phyloP scores from a whole-genome alignment of 2,888 invertebrate genomes.

The Eudasyphora cyanicolor region DNA sequence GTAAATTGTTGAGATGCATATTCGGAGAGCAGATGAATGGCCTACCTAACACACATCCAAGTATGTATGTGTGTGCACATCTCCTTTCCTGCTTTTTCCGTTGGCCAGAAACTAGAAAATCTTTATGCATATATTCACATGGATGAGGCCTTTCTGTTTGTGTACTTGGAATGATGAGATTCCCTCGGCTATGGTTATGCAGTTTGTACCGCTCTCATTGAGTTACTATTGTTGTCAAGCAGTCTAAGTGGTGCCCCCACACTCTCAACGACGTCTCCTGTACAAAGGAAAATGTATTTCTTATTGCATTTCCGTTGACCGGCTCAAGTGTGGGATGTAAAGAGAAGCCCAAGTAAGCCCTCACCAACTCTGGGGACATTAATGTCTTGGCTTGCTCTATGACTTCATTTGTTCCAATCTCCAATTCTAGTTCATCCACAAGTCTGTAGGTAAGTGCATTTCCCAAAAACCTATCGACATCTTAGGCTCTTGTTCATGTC shows the following conservation, averaged over 20 bases:
- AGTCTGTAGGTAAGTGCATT: not conserved
- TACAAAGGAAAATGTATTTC: not conserved
- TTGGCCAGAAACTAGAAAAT: not conserved
- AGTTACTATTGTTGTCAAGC: constrained; percentile 11
- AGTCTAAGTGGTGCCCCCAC: not conserved
- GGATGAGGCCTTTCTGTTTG: not conserved
- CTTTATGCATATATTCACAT: not conserved
- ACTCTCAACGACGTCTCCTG: not conserved
- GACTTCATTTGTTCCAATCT: not conserved
- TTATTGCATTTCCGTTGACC: constrained; percentile 5
- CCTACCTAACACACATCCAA: not conserved
- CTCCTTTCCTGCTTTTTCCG: constrained; percentile 6
- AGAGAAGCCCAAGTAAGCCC: not conserved
- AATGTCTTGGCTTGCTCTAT: not conserved
- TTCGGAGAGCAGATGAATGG: not conserved
- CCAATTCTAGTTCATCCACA: not conserved
- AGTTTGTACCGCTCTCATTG: not conserved
- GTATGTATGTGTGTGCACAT: not conserved
- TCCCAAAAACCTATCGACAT: constrained; percentile 5
- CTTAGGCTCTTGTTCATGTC: not conserved
- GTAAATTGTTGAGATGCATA: not conserved
- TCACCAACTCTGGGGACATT: not conserved
- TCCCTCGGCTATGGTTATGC: not conserved
- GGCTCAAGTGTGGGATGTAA: not conserved
- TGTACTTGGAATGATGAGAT: not conserved